These are phyloP conservation scores for Spilosoma lubricipeda DNA, from an alignment of 2,888 invertebrate species.

Conservation along the genomic window DNA sequence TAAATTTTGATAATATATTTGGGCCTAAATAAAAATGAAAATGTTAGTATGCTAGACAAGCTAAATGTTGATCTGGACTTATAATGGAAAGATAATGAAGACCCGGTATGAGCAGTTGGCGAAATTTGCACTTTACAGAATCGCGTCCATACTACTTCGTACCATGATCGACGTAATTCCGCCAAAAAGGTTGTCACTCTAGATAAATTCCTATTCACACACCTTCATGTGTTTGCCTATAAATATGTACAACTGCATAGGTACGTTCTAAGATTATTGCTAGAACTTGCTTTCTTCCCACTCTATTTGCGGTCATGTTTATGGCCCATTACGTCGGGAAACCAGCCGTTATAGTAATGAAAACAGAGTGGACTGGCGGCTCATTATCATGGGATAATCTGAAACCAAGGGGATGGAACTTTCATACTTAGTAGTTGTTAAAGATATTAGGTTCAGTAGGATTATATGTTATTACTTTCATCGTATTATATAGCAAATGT, in stretches of 20 bases:
- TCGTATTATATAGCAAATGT: slow-evolving; percentile 29
- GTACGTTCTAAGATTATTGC: slow-evolving; percentile 65
- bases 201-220: background rate
- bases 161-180: background rate
- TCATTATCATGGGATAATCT: slow-evolving; percentile 82
- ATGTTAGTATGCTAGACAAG: too few species aligned
- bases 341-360: slow-evolving; percentile 80
- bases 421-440: slow-evolving; percentile 51
- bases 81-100: too few species aligned
- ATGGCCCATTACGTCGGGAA: slow-evolving; percentile 79
- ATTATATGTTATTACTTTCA: slow-evolving; percentile 48
- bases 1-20: too few species aligned
- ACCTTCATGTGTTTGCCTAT: background rate
- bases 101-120: too few species aligned
- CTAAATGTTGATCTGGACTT: too few species aligned
- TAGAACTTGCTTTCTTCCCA: slow-evolving; percentile 70
- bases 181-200: background rate
- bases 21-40: too few species aligned
- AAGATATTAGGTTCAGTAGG: slow-evolving; percentile 50
- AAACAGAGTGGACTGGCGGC: slow-evolving; percentile 76
- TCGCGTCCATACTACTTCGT: background rate
- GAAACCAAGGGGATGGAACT: slow-evolving; percentile 53
- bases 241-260: slow-evolving; percentile 5
- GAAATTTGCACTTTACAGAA: too few species aligned
- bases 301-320: slow-evolving; percentile 80